These are phyloP conservation scores for Drosophila paranaensis DNA, from an alignment of 2,888 invertebrate species.

Conservation along the genomic window DNA sequence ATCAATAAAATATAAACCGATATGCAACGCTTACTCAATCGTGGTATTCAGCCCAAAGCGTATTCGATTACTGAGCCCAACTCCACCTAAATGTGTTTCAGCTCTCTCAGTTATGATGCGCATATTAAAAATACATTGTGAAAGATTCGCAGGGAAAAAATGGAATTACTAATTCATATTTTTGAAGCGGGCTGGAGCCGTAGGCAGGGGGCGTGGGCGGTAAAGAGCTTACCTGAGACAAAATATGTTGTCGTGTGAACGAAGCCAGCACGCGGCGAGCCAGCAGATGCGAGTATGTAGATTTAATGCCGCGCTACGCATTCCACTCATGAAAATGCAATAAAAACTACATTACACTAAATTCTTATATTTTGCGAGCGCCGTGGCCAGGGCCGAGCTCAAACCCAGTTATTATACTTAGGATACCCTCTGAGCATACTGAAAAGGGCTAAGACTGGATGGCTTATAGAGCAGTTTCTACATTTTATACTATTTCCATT, in stretches of 20 bases:
- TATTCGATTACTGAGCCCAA: background rate
- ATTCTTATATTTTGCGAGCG: slow-evolving; percentile 67
- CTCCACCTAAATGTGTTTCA: background rate
- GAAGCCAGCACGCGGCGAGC: background rate
- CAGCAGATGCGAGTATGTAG: slow-evolving; percentile 24
- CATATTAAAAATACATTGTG: slow-evolving; percentile 9
- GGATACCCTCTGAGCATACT: background rate
- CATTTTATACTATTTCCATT: background rate
- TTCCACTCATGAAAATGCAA: slow-evolving; percentile 70
- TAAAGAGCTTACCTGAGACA: background rate
- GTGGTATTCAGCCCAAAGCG: background rate
- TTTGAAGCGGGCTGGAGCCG: background rate
- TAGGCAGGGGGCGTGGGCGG: background rate
- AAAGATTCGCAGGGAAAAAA: background rate
- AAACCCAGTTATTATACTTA: slow-evolving; percentile 8
- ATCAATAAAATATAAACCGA: too few species aligned
- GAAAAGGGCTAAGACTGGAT: too few species aligned
- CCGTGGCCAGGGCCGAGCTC: background rate
- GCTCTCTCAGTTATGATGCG: background rate
- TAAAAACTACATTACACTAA: slow-evolving; percentile 73
- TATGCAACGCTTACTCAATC: too few species aligned
- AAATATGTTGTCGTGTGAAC: background rate
- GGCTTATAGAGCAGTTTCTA: background rate
- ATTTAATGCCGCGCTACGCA: slow-evolving; percentile 59
- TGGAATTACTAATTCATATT: slow-evolving; percentile 9